Evolutionary conservation across 2,888 invertebrate species (phyloP).

Genomic region (Oxytorus armatus): DNA sequence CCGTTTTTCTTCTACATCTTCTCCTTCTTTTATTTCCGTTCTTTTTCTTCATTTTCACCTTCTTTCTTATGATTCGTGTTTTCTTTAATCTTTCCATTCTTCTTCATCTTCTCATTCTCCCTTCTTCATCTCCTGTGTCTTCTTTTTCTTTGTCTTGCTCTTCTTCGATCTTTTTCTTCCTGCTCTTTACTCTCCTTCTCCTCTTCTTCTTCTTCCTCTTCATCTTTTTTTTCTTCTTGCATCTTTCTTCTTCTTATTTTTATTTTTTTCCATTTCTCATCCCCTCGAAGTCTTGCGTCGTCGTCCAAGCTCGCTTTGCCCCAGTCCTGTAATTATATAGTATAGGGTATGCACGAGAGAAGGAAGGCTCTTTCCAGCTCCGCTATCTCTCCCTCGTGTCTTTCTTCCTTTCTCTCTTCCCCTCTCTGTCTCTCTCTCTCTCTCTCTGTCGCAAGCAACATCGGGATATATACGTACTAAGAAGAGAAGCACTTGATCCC

Average conservation of each 20-base stretch:
- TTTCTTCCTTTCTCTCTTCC: constrained; percentile 36
- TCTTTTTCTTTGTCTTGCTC: not conserved
- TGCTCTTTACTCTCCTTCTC: not conserved
- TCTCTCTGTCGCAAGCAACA: constrained; percentile 16
- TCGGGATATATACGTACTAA: not conserved
- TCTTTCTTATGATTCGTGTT: no score
- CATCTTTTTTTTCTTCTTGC: constrained; percentile 63
- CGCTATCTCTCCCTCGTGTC: constrained; percentile 59
- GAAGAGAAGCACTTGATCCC: constrained; percentile 46
- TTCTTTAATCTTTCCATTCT: no score
- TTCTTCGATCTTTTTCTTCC: no score
- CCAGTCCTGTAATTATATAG: constrained; percentile 70
- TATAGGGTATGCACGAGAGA: constrained; percentile 60
- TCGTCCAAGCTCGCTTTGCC: constrained; percentile 52
- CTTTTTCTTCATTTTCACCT: not conserved
- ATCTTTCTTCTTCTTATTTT: no score
- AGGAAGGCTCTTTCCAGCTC: constrained; percentile 53
- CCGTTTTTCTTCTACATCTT: no score
- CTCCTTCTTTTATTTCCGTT: no score
- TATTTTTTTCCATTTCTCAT: constrained; percentile 37
- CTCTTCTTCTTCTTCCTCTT: not conserved
- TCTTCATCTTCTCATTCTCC: constrained; percentile 2
- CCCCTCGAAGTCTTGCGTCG: constrained; percentile 54
- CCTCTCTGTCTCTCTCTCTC: constrained; percentile 28
- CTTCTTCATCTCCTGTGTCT: not conserved